Evolutionary conservation across 1,140 invertebrate species (phyloP), one percentile per base, ranked within the genome.

Genomic region (Sarcophaga peregrina): DNA sequence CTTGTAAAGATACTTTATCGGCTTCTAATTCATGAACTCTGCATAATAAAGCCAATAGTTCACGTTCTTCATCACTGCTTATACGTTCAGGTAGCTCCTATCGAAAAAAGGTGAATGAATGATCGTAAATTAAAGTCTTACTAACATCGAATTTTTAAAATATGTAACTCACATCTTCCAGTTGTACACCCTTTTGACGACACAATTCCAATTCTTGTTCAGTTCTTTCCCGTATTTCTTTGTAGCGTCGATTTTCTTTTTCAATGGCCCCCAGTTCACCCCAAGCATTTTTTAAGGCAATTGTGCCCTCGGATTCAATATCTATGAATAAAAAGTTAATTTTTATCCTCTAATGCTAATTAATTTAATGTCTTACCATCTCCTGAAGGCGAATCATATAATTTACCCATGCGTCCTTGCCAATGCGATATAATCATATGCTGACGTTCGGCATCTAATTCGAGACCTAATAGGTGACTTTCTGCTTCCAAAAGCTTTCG

Each of bases 21-120:
- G 97, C 96, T 91, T 98, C 97, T 47, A 98, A 91, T 91, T 98
- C 96, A 88, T 98, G 97, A 8, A 98, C 95, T 84, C 95, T 93
- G 86, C 96, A 96, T 86, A 98, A 93, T 25, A 98, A 91, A 11
- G 94, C 93, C 62, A 90, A 78, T n/a, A 98, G 93, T 86, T 98
- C 97, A 73, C 95, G 92, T 90, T 98, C 97, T 82, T 97, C 96
- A 68, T 96, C 95, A 78, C 95, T 96, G 86, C 93, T 96, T 58
- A 97, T 95, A 82, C 95, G 93, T 52, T 94, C 94, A 15, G 96
- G 96, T 58, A 97, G 91, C 91, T 96, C 95, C 96, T 97, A 15
- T 4, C 58, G 9, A 15, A n/a, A 52, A 0, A 54, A 6, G 11
- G n/a, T 37, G 11, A 25, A 52, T 80, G n/a, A 80, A 10, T 8